phyloP scores from a whole-genome alignment of 2,797 vertebrate genomes.

The Aselliscus stoliczkanus region DNA sequence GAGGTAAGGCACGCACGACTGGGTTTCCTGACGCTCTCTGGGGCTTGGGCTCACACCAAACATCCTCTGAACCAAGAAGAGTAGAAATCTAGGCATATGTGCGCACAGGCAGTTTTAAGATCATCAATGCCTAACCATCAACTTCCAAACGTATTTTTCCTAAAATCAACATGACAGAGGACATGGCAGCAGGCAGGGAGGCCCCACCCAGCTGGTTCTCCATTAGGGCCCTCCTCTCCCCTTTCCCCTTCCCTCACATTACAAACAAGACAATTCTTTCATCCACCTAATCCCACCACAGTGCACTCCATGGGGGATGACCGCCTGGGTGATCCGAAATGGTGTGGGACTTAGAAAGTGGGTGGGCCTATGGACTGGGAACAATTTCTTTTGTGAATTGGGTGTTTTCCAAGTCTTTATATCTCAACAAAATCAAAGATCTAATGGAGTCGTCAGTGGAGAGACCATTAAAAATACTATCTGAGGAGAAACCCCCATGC shows the following conservation, averaged over 20 bases:
- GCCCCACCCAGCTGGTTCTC: accelerated
- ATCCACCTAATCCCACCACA: accelerated
- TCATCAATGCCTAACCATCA: neutral
- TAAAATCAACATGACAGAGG: neutral
- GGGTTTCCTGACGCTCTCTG: neutral
- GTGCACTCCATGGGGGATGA: accelerated
- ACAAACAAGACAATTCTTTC: accelerated
- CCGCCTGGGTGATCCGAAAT: neutral
- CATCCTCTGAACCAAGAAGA: neutral
- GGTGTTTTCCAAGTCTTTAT: neutral
- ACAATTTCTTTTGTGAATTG: neutral
- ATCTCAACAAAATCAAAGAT: neutral
- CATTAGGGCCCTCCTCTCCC: neutral
- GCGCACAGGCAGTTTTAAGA: neutral
- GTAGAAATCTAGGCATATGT: neutral
- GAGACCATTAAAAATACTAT: neutral
- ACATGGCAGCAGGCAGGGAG: neutral
- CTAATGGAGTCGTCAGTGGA: neutral
- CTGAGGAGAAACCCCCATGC: neutral
- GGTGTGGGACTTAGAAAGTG: neutral
- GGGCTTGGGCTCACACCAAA: neutral
- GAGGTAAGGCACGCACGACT: neutral
- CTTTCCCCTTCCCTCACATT: too few relatives aligned
- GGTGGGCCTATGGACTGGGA: neutral
- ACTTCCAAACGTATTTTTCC: neutral